These are phyloP conservation scores for Mionectes macconnelli DNA, from an alignment of 2,113 vertebrate species.

Conservation along the genomic window DNA sequence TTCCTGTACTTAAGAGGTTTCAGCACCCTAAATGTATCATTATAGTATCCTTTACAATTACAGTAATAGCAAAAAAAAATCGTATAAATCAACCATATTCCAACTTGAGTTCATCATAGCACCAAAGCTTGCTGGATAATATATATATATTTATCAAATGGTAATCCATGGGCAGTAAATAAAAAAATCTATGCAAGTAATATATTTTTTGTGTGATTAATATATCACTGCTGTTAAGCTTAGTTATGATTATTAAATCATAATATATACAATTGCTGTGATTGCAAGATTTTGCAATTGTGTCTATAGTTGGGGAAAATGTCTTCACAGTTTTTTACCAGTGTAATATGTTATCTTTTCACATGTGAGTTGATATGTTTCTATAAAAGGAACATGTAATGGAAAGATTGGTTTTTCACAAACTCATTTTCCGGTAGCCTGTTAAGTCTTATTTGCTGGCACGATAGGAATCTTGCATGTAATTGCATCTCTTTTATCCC, in stretches of 20 bases:
- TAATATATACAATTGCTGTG: conserved; percentile 22
- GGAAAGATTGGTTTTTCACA: conserved; percentile 12
- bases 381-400: neutral
- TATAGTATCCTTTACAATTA: neutral
- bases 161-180: neutral
- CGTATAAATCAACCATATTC: neutral
- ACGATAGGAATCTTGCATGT: conserved; percentile 19
- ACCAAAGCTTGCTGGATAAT: neutral
- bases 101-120: neutral
- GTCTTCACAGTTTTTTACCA: neutral
- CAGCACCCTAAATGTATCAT: neutral
- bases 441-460: conserved; percentile 37
- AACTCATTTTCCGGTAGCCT: conserved; percentile 16
- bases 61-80: neutral
- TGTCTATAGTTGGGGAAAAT: neutral
- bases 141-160: neutral
- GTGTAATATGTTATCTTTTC: neutral
- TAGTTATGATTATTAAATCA: neutral
- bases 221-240: conserved; percentile 1
- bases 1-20: neutral
- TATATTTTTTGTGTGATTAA: conserved; percentile 7
- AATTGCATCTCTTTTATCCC: conserved; percentile 23
- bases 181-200: conserved; percentile 37
- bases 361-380: neutral
- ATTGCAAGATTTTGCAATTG: neutral